Conservation (phyloP, 2,888 invertebrate genomes). For the Caenorhabditis doughertyi region DNA sequence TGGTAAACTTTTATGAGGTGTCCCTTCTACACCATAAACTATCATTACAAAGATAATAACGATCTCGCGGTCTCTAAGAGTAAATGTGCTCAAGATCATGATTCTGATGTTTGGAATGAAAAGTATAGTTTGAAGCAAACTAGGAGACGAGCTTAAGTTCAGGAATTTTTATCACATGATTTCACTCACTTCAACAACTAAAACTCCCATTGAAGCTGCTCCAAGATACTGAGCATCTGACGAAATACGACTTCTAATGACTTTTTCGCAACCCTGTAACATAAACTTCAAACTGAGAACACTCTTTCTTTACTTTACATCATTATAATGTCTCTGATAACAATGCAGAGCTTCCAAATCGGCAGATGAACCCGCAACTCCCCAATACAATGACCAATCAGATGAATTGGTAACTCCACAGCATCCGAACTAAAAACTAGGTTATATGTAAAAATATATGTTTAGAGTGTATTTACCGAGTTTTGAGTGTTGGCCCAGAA, state of each 20-base stretch:
- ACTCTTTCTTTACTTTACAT: conserved; percentile 24
- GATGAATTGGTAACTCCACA: conserved; percentile 62
- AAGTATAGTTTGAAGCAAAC: too few relatives aligned
- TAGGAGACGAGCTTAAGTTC: too few relatives aligned
- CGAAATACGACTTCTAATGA: conserved; percentile 62
- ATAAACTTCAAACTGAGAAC: neutral
- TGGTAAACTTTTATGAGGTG: conserved; percentile 23
- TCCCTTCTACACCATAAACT: conserved; percentile 5
- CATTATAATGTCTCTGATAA: conserved; percentile 47
- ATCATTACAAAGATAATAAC: conserved; percentile 12
- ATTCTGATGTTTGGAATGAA: conserved; percentile 38
- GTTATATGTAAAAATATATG: too few relatives aligned
- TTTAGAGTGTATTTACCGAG: conserved; percentile 25
- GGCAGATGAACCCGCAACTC: conserved; percentile 3
- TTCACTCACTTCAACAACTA: conserved; percentile 66
- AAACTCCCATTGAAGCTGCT: conserved; percentile 70
- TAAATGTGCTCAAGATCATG: conserved; percentile 14
- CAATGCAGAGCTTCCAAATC: conserved; percentile 49
- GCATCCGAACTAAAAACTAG: conserved; percentile 66
- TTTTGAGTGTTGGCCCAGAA: conserved; percentile 71
- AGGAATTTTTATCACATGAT: neutral
- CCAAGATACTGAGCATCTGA: conserved; percentile 68
- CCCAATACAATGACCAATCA: conserved; percentile 56
- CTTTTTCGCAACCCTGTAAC: conserved; percentile 69
- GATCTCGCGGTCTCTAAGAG: conserved; percentile 35